Evolutionary conservation across 2,113 vertebrate genomes (phyloP).

Genomic region (Planiliza haematocheilus): DNA sequence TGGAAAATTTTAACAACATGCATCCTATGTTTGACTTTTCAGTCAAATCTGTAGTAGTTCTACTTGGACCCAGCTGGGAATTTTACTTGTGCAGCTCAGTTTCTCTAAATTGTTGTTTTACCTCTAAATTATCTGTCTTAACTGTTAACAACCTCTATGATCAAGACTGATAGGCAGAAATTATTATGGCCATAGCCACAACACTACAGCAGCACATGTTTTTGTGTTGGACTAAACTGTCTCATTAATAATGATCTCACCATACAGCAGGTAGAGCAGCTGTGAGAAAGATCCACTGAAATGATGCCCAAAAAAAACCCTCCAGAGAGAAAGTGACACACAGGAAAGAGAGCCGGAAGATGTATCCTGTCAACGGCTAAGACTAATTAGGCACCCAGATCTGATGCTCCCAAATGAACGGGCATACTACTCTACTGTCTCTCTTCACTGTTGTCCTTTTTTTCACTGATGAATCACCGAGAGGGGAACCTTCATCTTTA

Average conservation of each 20-base stretch:
- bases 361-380: constrained; percentile 36
- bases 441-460: neutral
- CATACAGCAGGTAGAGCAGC: neutral
- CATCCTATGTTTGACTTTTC: too few relatives aligned
- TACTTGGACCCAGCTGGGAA: too few relatives aligned
- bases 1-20: too few relatives aligned
- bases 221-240: neutral
- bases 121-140: too few relatives aligned
- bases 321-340: constrained; percentile 41
- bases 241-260: constrained; percentile 3
- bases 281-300: constrained; percentile 9
- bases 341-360: constrained; percentile 23
- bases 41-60: too few relatives aligned
- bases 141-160: too few relatives aligned
- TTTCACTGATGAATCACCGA: constrained; percentile 24
- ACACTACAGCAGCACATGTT: neutral
- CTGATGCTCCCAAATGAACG: constrained; percentile 21
- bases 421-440: constrained; percentile 6
- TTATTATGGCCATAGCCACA: too few relatives aligned
- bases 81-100: too few relatives aligned
- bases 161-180: too few relatives aligned
- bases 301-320: neutral
- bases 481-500: constrained; percentile 36
- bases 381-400: constrained; percentile 36
- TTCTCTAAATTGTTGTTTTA: too few relatives aligned